Evolutionary conservation across 1,140 invertebrate genomes (phyloP), one percentile per base, ranked within the genome.

Genomic region (Hermetia illucens): DNA sequence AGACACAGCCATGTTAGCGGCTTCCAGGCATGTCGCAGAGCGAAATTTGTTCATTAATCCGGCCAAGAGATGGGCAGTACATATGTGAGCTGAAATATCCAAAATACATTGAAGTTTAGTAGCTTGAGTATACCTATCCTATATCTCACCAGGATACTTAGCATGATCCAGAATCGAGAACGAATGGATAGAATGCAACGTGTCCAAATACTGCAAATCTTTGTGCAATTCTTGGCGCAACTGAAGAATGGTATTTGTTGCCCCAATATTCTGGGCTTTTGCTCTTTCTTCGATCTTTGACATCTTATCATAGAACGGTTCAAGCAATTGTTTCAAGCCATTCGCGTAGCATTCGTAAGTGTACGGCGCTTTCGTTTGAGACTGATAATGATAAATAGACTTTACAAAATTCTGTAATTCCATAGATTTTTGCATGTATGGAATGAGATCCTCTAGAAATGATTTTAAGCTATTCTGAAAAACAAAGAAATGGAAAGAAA

Each of bases 281-380:
- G 53, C 18, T 3, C 31, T 36, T 1, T 25, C 22, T 24, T 59
- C 56, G 22, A 39, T 51, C 2, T n/a, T 40, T 3, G 52, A 13
- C 12, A 59, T 33, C 1, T 34, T 33, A 17, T 44, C 17, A 4
- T 35, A 25, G 10, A 58, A 44, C 2, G 56, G 56, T 4, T 42
- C 24, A 2, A 59, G 22, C 4, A 54, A 43, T 24, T 52, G 38
- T n/a, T 45, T n/a, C 20, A 58, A 34, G 5, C 43, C 44, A 9
- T 37, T 40, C 5, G 47, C 49, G 39, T 57, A 59, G 45, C 43
- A 53, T n/a, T 44, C 32, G 1, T 40, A 29, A 18, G 34, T 36
- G 2, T 5, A 30, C 4, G 33, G 32, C 6, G 47, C 18, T n/a
- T n/a, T n/a, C 0, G 30, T 37, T 9, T 46, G 34, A 2, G 43